Conservation (phyloP, 2,113 vertebrate species). For the Girardinichthys multiradiatus region DNA sequence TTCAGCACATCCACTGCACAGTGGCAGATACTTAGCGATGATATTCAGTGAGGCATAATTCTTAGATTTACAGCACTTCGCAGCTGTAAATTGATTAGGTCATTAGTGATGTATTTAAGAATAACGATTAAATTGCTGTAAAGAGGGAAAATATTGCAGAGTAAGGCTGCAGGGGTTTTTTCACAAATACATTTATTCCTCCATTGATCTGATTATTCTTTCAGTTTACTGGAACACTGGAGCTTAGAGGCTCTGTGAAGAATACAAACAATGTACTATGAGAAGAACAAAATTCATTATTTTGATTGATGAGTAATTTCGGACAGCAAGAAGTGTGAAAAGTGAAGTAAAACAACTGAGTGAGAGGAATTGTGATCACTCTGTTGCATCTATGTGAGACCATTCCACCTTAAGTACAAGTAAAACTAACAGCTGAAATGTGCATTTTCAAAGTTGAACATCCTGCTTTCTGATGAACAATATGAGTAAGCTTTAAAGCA, state of each 20-base stretch:
- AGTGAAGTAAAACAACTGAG: not conserved
- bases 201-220: conserved; percentile 55
- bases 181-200: conserved; percentile 25
- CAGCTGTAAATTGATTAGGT: conserved; percentile 49
- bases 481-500: not conserved
- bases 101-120: conserved; percentile 50
- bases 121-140: conserved; percentile 29
- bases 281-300: not conserved
- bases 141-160: conserved; percentile 33
- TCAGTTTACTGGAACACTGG: conserved; percentile 14
- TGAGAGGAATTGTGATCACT: not conserved
- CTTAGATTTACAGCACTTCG: conserved; percentile 25
- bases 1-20: not conserved
- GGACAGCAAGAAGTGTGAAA: not conserved
- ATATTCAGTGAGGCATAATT: conserved; percentile 34
- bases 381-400: not conserved
- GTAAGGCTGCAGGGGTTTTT: conserved; percentile 22
- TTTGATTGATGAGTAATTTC: not conserved
- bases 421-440: not conserved
- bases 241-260: not conserved
- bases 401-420: not conserved
- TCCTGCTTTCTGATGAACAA: not conserved
- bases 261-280: not conserved
- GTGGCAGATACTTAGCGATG: conserved; percentile 15
- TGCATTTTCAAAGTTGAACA: not conserved